Base-by-base conservation (phyloP, 2,113 vertebrate genomes). In the Brienomyrus brachyistius region DNA sequence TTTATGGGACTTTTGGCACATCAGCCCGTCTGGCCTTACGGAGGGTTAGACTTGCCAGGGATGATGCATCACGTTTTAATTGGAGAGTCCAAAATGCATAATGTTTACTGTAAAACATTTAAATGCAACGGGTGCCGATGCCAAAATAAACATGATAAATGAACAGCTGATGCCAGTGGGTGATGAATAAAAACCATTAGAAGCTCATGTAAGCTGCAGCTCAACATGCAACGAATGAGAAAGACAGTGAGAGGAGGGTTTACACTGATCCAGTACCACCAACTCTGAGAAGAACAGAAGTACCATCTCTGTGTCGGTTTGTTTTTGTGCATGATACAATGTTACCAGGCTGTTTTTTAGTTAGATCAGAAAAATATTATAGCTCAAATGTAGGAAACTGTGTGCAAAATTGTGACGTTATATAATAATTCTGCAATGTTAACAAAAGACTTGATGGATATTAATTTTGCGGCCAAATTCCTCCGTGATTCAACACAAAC, bases 41-140 rank as follows among this genome's bases (percentile, higher is more conserved):
- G 50, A 43, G 27, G 31, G 31, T 27, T 54, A 54, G 13, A 15
- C 6, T 54, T 54, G 85, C 85, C 51, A 54, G 31, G n/a, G n/a
- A 54, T 87, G 85, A 87, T 54, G 51, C 85, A 54, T 87, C 51
- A 50, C 51, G 51, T 87, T 87, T 87, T 87, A 87, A 87, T 87
- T 54, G 85, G 85, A 87, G 85, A 54, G 27, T 87, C 51, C 7
- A 21, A 56, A 87, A 87, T 87, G 48, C 85, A 87, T 54, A 87
- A 87, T 87, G 48, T 87, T 87, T 87, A 87, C 85, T 87, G 85
- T 87, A 87, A 87, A 87, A 54, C 85, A 54, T 54, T 87, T 87
- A 54, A 87, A 87, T 35, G 85, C 85, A 56, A 35, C 51, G 27
- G 27, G 45, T 56, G 21, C 27, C 21, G 9, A 40, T 27, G 51